phyloP scores from a whole-genome alignment of 2,888 invertebrate genomes.

The Synanthedon vespiformis region DNA sequence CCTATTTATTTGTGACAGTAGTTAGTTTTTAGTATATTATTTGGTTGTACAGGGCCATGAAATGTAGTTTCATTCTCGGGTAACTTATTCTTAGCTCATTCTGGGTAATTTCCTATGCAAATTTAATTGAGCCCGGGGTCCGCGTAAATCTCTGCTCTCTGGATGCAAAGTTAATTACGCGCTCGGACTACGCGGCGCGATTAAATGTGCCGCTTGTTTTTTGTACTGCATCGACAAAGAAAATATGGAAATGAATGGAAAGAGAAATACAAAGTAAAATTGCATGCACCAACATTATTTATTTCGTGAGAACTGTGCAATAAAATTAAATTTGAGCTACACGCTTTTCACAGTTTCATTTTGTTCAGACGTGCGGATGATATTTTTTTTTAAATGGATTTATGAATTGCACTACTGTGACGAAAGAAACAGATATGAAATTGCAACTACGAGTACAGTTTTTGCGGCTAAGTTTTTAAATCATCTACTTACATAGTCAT shows the following conservation, averaged over 20 bases:
- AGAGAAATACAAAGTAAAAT: not conserved
- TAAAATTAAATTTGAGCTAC: too few relatives aligned
- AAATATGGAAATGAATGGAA: constrained; percentile 12
- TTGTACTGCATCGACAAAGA: constrained; percentile 60
- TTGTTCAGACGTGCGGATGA: too few relatives aligned
- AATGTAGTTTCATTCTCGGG: constrained; percentile 25
- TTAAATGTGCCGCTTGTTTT: constrained; percentile 53
- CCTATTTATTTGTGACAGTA: too few relatives aligned
- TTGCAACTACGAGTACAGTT: too few relatives aligned
- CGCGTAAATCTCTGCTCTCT: constrained; percentile 64
- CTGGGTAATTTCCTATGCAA: constrained; percentile 69
- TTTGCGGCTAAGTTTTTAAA: too few relatives aligned
- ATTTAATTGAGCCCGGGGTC: constrained; percentile 67
- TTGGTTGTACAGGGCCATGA: not conserved
- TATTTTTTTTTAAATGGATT: too few relatives aligned
- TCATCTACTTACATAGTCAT: too few relatives aligned
- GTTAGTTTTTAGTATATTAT: not conserved
- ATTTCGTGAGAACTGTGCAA: too few relatives aligned
- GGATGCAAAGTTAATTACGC: constrained; percentile 66
- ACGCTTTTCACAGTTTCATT: too few relatives aligned
- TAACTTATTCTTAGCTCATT: constrained; percentile 63
- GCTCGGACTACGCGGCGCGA: constrained; percentile 46
- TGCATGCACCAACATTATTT: too few relatives aligned
- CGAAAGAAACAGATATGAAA: too few relatives aligned
- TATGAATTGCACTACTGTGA: too few relatives aligned